Conservation (phyloP, 2,888 invertebrate species). For the Amiota minor region DNA sequence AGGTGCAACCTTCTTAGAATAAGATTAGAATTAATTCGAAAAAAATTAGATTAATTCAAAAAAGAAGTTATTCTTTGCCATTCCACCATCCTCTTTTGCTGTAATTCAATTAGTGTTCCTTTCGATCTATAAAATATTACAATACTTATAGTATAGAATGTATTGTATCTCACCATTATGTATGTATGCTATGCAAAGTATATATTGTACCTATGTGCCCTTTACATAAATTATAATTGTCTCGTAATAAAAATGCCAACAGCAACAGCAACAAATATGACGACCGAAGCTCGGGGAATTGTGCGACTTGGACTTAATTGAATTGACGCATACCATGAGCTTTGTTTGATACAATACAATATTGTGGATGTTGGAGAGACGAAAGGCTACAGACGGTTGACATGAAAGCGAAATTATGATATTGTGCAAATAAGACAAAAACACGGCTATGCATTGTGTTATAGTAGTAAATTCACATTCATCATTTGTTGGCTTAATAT, state of each 20-base stretch:
- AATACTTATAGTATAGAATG: conserved; percentile 35
- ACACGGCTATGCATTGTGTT: background rate
- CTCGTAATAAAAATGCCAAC: background rate
- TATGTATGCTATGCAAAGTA: conserved; percentile 62
- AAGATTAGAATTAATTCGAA: too few species aligned
- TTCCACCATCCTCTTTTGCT: conserved; percentile 5
- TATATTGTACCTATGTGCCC: conserved; percentile 60
- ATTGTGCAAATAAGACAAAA: conserved; percentile 26
- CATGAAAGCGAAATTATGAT: conserved; percentile 25
- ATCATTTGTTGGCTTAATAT: too few species aligned
- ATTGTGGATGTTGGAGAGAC: background rate
- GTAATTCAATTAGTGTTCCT: conserved; percentile 60
- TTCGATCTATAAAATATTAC: too few species aligned
- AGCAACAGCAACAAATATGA: too few species aligned
- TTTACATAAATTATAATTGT: conserved; percentile 61
- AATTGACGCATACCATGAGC: conserved; percentile 34
- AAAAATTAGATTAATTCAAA: too few species aligned
- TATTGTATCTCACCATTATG: conserved; percentile 56
- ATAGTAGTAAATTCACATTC: too few species aligned
- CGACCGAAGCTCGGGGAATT: too few species aligned
- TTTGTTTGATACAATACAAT: background rate
- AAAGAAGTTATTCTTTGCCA: background rate
- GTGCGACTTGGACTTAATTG: conserved; percentile 30
- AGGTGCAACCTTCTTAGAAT: too few species aligned
- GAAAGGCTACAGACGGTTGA: background rate